Evolutionary conservation across 2,113 vertebrate genomes (phyloP).

Genomic region (Lagenorhynchus albirostris): DNA sequence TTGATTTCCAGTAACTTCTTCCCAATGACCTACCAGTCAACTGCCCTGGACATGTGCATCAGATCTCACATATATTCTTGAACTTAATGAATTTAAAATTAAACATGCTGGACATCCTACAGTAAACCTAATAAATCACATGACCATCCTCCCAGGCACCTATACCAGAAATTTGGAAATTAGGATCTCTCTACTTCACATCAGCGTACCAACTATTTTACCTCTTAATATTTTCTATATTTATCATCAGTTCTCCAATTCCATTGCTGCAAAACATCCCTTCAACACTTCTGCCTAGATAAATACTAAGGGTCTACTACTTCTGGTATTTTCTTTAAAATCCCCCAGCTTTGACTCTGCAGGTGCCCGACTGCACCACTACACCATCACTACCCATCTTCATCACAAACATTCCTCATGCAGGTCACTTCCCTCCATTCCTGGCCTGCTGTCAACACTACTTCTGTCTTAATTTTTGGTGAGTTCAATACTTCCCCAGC

Average conservation of each 20-base stretch:
- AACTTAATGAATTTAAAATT: conserved; percentile 5
- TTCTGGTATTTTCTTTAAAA: neutral
- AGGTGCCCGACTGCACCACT: neutral
- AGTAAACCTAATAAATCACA: neutral
- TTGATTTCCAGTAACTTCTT: conserved; percentile 15
- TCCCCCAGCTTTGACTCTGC: neutral
- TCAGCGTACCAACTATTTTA: neutral
- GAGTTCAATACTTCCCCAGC: conserved; percentile 12
- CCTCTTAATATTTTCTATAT: neutral
- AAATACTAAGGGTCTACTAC: neutral
- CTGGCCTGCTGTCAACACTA: neutral
- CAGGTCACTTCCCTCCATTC: neutral
- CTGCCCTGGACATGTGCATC: neutral
- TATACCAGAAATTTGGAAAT: neutral
- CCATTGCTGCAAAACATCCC: neutral
- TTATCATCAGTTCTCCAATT: neutral
- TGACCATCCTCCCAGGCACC: neutral
- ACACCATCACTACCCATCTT: neutral
- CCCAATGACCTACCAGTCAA: neutral
- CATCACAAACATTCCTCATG: neutral
- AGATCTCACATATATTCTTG: neutral
- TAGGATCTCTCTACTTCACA: neutral
- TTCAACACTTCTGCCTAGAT: neutral
- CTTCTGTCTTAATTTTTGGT: neutral
- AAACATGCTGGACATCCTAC: neutral